Evolutionary conservation across 2,113 vertebrate genomes (phyloP), one percentile per base, ranked within the genome.

Genomic region (Tinamus guttatus): DNA sequence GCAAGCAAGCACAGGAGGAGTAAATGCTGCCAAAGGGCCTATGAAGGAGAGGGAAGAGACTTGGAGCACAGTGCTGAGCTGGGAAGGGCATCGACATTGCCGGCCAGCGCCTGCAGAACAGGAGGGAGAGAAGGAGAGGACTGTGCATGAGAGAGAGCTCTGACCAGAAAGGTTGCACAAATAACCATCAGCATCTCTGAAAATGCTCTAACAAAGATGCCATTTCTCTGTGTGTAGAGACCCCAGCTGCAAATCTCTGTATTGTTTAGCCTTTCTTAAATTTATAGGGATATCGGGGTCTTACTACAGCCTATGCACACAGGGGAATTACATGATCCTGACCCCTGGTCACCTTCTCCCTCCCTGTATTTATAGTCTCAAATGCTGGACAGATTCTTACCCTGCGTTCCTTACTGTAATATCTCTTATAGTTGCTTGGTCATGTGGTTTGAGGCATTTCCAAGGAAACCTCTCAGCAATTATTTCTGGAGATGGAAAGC

Each of bases 391-490:
- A 70, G 59, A 47, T 71, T 77, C 82, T 78, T 43, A 25, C 16
- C 76, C 76, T 78, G 73, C 65, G 9, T 14, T 63, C 64, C 45
- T 73, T 27, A 7, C 64, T 71, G 51, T 24, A 60, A 68, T n/a
- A 81, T 68, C 62, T 95, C 32, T 28, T 87, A 36, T 3, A 93
- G 86, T 80, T 70, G 38, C 40, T 94, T 71, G 81, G 74, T 92
- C 89, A 93, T 83, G 94, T 93, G 93, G 84, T 90, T 90, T 89
- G 90, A 93, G 94, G 87, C 87, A 95, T 93, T 97, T 97, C 92
- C 96, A 97, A 97, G 96, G 94, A 97, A 97, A 96, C 80, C 91
- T 94, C 91, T 96, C 81, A 40, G 84, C 69, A 96, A 96, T 93
- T 96, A 94, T 93, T 80, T 94, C 93, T 91, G 63, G 92, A 93